Evolutionary conservation across 2,797 vertebrate genomes (phyloP).

Genomic region (Perdix hodgsoniae): DNA sequence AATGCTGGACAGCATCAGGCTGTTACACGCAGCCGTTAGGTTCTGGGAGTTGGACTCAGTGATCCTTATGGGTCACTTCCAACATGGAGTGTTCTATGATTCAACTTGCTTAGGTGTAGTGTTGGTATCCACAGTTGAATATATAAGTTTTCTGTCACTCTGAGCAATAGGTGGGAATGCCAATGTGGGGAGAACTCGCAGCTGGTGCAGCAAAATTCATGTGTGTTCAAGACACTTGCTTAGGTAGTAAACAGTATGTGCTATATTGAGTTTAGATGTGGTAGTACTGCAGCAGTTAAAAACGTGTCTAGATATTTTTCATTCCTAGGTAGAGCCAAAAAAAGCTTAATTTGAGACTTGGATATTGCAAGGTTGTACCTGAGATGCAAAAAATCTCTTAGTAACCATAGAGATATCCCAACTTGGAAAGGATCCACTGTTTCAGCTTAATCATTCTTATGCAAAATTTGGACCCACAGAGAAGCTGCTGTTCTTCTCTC

Average conservation of each 20-base stretch:
- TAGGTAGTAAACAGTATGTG: neutral
- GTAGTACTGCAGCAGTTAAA: neutral
- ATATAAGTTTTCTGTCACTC: neutral
- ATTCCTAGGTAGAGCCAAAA: neutral
- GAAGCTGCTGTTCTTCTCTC: neutral
- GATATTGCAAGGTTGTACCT: neutral
- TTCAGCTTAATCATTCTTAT: accelerated
- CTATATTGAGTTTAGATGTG: neutral
- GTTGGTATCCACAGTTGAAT: neutral
- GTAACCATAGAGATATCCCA: neutral
- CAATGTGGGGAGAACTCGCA: neutral
- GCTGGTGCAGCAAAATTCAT: neutral
- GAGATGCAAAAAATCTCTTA: neutral
- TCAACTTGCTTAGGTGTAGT: neutral
- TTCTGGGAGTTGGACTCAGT: too few species aligned
- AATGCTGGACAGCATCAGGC: neutral
- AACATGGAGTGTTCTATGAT: neutral
- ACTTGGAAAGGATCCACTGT: accelerated
- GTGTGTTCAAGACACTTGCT: neutral
- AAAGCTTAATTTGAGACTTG: neutral
- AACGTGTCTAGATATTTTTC: neutral
- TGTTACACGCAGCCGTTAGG: neutral
- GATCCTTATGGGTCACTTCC: too few species aligned
- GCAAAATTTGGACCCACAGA: neutral
- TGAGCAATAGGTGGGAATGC: neutral